phyloP scores from a whole-genome alignment of 2,797 vertebrate genomes.

The Pogoniulus pusillus region DNA sequence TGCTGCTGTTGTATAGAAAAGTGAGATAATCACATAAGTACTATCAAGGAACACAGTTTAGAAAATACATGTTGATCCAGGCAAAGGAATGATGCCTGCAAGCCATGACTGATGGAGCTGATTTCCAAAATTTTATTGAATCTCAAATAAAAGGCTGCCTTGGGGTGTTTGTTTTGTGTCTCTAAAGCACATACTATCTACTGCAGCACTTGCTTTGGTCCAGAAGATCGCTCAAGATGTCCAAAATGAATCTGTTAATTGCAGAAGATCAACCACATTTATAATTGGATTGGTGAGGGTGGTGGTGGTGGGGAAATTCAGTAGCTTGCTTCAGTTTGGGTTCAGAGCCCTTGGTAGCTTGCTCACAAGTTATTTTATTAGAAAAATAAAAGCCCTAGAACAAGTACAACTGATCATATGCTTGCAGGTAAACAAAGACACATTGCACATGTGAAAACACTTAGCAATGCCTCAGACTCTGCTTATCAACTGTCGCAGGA shows the following conservation, averaged over 20 bases:
- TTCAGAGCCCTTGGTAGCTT: neutral
- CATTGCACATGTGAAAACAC: neutral
- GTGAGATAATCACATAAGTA: neutral
- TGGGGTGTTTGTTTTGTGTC: neutral
- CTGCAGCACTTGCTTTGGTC: neutral
- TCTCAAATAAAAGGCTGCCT: neutral
- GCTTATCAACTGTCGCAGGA: neutral
- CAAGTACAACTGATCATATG: neutral
- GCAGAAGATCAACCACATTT: neutral
- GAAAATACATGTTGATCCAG: neutral
- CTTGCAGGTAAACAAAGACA: neutral
- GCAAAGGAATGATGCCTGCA: neutral
- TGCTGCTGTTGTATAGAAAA: neutral
- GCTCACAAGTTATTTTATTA: neutral
- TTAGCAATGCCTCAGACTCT: neutral
- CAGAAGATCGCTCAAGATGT: neutral
- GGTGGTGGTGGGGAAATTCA: neutral
- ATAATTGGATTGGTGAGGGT: neutral
- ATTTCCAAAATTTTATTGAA: neutral
- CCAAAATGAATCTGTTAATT: neutral
- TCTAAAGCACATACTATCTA: neutral
- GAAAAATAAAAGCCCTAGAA: neutral
- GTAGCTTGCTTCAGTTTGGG: neutral
- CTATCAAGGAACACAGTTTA: neutral
- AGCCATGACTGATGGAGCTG: neutral